Evolutionary conservation across 2,113 vertebrate genomes (phyloP).

Genomic region (Anser brachyrhynchus): DNA sequence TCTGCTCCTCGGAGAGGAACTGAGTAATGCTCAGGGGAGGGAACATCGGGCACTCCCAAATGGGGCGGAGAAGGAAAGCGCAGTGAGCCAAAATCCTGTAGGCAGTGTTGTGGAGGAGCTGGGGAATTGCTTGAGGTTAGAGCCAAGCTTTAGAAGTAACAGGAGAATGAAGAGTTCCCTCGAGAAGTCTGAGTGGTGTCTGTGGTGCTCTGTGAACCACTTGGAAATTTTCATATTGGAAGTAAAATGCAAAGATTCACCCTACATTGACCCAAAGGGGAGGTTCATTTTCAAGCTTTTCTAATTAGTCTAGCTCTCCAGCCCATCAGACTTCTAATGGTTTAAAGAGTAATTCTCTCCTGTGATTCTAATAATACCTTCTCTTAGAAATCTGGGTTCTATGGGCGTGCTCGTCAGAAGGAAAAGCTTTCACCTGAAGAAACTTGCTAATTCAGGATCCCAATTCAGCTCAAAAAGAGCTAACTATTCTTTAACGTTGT

Average conservation of each 20-base stretch:
- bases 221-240: not conserved
- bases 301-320: not conserved
- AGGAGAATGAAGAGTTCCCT: not conserved
- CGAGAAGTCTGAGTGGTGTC: not conserved
- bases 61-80: not conserved
- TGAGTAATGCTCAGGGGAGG: not conserved
- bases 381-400: not conserved
- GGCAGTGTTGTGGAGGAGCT: not conserved
- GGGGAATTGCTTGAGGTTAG: not conserved
- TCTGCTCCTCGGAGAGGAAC: not conserved
- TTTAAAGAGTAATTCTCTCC: not conserved
- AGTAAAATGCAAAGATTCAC: not conserved
- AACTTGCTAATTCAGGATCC: not conserved
- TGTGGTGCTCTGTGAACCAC: not conserved
- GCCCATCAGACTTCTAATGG: not conserved
- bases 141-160: not conserved
- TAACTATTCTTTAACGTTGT: not conserved
- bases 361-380: not conserved
- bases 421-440: not conserved
- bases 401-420: not conserved
- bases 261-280: not conserved
- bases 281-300: not conserved
- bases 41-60: not conserved
- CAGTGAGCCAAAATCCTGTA: not conserved
- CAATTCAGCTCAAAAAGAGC: not conserved